Percentiles rank a stretch among this genome's conserved stretches.
phyloP scores from a whole-genome alignment of 1,140 invertebrate species.

The Akabosia matsudoensis region DNA sequence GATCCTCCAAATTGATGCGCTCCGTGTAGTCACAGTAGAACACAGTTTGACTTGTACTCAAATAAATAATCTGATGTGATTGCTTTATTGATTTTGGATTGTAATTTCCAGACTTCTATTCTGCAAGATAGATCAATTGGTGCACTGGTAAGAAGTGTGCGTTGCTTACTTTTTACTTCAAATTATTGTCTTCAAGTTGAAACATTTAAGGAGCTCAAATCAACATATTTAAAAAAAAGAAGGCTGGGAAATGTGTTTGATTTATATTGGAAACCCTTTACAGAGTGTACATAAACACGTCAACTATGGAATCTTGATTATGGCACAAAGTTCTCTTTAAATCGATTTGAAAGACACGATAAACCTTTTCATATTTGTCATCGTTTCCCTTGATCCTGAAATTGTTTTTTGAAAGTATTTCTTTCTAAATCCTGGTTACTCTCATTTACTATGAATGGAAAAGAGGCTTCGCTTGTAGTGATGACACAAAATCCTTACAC shows the following conservation, averaged over 20 bases:
- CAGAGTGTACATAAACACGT: slow-evolving; percentile 4
- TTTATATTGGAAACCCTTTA: too few relatives aligned
- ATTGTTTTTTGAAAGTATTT: not conserved
- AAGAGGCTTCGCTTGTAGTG: not conserved
- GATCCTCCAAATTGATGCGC: not conserved
- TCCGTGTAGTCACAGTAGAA: not conserved
- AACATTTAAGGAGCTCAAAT: not conserved
- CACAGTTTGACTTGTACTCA: not conserved
- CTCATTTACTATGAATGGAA: not conserved
- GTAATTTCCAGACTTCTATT: too few relatives aligned
- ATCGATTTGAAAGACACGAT: slow-evolving; percentile 38
- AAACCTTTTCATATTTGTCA: slow-evolving; percentile 31
- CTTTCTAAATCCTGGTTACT: not conserved
- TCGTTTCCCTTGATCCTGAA: slow-evolving; percentile 20
- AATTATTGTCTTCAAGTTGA: too few relatives aligned
- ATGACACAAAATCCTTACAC: not conserved
- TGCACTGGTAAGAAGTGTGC: too few relatives aligned
- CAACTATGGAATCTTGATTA: slow-evolving; percentile 35
- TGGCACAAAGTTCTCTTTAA: slow-evolving; percentile 31
- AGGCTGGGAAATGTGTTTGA: too few relatives aligned
- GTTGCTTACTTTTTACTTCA: too few relatives aligned
- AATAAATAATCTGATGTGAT: not conserved
- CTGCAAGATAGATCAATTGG: too few relatives aligned
- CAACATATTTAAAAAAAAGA: not conserved
- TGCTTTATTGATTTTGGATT: too few relatives aligned